These are phyloP conservation scores for Aphelenchoides besseyi DNA, from an alignment of 1,140 invertebrate genomes.

Conservation along the genomic window DNA sequence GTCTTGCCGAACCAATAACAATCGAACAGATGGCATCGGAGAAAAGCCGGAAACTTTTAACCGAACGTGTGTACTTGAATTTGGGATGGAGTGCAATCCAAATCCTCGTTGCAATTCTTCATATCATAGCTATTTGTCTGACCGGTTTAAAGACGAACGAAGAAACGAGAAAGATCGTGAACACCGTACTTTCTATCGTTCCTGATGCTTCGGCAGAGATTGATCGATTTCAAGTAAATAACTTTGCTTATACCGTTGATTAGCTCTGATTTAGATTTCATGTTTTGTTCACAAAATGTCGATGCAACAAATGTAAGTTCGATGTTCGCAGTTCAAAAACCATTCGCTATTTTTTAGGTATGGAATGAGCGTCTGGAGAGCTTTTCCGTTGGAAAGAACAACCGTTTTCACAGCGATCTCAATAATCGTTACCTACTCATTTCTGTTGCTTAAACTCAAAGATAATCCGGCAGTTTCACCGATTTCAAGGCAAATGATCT, in stretches of 20 bases:
- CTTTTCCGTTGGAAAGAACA: constrained; percentile 56
- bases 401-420: constrained; percentile 57
- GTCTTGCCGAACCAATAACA: constrained; percentile 48
- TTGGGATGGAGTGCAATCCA: constrained; percentile 51
- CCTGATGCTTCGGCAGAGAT: constrained; percentile 50
- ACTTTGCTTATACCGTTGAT: neutral
- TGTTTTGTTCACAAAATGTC: constrained; percentile 60
- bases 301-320: constrained; percentile 57
- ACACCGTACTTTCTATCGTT: constrained; percentile 50
- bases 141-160: constrained; percentile 54
- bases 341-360: too few relatives aligned
- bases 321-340: too few relatives aligned
- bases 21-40: constrained; percentile 42
- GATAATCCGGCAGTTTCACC: constrained; percentile 49
- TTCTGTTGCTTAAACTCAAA: constrained; percentile 53
- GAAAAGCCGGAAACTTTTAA: constrained; percentile 32
- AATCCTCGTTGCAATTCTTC: constrained; percentile 48
- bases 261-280: constrained; percentile 42
- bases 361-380: constrained; percentile 37
- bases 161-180: constrained; percentile 55
- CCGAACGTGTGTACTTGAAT: constrained; percentile 38
- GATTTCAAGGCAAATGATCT: constrained; percentile 21
- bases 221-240: constrained; percentile 49
- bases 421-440: constrained; percentile 55
- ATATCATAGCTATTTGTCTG: constrained; percentile 47